A percentile compares a stretch with the other conserved stretches of the same genome.
phyloP scores from a whole-genome alignment of 2,888 invertebrate species.

The Ashinkailepas kermadecensis region DNA sequence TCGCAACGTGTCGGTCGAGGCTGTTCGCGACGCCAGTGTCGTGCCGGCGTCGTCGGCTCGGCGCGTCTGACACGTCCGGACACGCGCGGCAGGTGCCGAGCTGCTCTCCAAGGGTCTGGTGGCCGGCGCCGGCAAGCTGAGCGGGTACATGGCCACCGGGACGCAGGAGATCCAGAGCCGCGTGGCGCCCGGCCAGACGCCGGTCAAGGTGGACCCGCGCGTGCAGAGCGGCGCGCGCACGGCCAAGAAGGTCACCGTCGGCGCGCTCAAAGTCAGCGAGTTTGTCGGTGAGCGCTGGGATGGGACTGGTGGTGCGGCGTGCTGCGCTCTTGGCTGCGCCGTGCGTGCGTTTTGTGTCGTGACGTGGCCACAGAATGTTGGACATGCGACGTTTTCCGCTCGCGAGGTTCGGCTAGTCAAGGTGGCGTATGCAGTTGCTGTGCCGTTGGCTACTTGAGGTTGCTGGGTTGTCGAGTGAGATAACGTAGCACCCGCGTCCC shows the following conservation, averaged over 20 bases:
- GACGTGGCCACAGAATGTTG: neutral
- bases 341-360: neutral
- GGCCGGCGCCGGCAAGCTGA: slow-evolving; percentile 57
- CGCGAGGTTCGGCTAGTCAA: no score
- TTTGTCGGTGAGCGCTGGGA: slow-evolving; percentile 49
- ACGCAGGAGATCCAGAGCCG: slow-evolving; percentile 39
- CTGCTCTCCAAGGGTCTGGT: slow-evolving; percentile 58
- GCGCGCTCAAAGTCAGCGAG: slow-evolving; percentile 60
- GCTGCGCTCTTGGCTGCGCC: slow-evolving; percentile 22
- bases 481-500: no score
- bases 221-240: slow-evolving; percentile 53
- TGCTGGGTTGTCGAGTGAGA: no score
- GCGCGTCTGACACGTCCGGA: no score
- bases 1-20: no score
- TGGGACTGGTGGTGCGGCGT: no score
- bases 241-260: slow-evolving; percentile 58
- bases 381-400: neutral
- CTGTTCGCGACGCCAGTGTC: no score
- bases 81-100: slow-evolving; percentile 51
- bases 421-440: no score
- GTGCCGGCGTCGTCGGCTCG: no score
- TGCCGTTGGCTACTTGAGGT: no score
- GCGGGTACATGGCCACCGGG: slow-evolving; percentile 48
- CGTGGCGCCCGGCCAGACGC: slow-evolving; percentile 40
- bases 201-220: slow-evolving; percentile 49